These are phyloP conservation scores for Diploptera punctata DNA, from an alignment of 2,888 invertebrate genomes.

Conservation along the genomic window DNA sequence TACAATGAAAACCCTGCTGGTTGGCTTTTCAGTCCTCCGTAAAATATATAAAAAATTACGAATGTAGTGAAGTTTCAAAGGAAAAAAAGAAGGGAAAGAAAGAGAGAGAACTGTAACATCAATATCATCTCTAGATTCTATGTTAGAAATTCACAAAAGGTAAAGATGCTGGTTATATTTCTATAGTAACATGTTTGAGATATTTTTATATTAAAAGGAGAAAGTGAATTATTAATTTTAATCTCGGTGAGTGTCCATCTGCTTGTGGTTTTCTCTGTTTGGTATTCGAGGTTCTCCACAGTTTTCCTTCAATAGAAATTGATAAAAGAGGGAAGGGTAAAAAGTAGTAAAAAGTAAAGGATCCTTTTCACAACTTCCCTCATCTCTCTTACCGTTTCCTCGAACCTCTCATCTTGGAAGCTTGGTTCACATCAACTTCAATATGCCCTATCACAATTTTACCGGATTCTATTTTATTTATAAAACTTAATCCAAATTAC, in stretches of 20 bases:
- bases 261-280: background rate
- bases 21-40: too few species aligned
- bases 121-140: background rate
- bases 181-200: background rate
- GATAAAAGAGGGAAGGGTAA: background rate
- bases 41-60: too few species aligned
- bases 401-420: background rate
- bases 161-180: background rate
- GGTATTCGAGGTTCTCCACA: background rate
- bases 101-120: background rate
- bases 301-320: conserved; percentile 1
- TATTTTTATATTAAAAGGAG: background rate
- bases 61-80: too few species aligned
- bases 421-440: background rate
- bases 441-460: too few species aligned
- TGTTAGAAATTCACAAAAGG: background rate
- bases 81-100: too few species aligned
- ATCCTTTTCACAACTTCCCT: background rate
- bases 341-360: background rate
- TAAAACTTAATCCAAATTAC: too few species aligned
- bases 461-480: too few species aligned
- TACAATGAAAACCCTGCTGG: too few species aligned
- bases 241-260: background rate
- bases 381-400: background rate
- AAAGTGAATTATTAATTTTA: background rate